Conservation (phyloP, 2,888 invertebrate species). For the Incurvaria masculella region DNA sequence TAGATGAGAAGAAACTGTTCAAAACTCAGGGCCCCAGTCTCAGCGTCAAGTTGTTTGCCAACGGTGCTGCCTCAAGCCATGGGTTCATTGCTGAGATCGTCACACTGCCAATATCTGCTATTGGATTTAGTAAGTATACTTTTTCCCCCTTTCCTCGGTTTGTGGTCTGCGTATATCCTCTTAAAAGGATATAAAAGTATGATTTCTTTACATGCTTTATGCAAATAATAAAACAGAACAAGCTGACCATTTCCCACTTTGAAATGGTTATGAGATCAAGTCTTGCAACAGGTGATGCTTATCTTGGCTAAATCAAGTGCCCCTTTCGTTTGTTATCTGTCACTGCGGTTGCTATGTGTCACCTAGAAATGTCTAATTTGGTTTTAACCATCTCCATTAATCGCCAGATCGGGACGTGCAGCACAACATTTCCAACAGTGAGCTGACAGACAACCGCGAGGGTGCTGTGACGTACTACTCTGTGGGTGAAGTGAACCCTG, state of each 20-base stretch:
- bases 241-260: no score
- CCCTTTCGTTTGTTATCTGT: no score
- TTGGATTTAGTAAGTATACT: conserved; percentile 78
- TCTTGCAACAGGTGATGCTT: no score
- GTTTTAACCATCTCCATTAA: no score
- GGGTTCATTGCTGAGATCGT: conserved; percentile 98
- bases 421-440: conserved; percentile 84
- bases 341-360: no score
- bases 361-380: no score
- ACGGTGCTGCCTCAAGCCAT: conserved; percentile 89
- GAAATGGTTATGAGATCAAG: no score
- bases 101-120: conserved; percentile 88
- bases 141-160: conserved; percentile 7
- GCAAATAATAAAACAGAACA: background rate
- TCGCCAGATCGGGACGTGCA: conserved; percentile 89
- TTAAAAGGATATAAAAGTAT: no score
- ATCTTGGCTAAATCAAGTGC: no score
- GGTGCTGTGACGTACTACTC: conserved; percentile 87
- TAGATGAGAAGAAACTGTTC: conserved; percentile 71
- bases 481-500: conserved; percentile 93
- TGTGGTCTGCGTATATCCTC: background rate
- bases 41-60: conserved; percentile 89
- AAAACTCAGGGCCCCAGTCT: conserved; percentile 74
- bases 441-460: conserved; percentile 75
- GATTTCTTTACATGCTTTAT: no score